Percentiles rank a stretch among this genome's conserved stretches.
Evolutionary conservation across 1,140 invertebrate species (phyloP).

Genomic region (Macrotrachela quadricornifera): DNA sequence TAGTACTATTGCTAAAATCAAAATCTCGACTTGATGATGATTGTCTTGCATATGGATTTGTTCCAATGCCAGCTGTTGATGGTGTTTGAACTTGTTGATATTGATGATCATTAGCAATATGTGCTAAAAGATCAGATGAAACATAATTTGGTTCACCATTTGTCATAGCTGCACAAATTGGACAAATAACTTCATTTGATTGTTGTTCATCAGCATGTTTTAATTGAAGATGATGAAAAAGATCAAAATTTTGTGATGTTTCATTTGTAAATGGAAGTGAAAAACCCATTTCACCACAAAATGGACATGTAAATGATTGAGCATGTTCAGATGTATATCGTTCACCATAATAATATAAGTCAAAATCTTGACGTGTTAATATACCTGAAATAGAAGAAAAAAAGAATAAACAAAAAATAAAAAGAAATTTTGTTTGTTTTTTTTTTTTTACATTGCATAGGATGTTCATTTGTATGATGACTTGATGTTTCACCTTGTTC

Average conservation of each 20-base stretch:
- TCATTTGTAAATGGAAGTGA: constrained; percentile 39
- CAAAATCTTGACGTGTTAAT: neutral
- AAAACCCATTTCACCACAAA: constrained; percentile 82
- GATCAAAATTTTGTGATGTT: constrained; percentile 68
- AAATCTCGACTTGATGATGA: too few species aligned
- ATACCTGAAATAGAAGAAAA: neutral
- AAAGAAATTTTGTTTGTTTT: constrained; percentile 83
- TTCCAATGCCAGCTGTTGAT: neutral
- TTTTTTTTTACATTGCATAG: constrained; percentile 92
- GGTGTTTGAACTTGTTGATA: neutral
- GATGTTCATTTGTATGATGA: constrained; percentile 75
- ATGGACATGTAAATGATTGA: constrained; percentile 84
- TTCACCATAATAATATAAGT: constrained; percentile 68
- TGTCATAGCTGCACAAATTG: constrained; percentile 76
- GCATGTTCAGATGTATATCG: constrained; percentile 60
- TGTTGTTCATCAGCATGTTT: constrained; percentile 40
- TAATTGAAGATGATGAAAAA: constrained; percentile 27
- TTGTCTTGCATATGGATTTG: neutral
- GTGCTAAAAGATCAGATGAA: constrained; percentile 86
- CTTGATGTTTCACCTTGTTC: constrained; percentile 68
- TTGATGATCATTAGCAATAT: constrained; percentile 70
- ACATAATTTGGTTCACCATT: constrained; percentile 67
- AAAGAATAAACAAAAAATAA: neutral
- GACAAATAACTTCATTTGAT: constrained; percentile 48
- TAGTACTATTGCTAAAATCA: too few species aligned